Evolutionary conservation across 2,797 vertebrate genomes (phyloP), one percentile per base, ranked within the genome.

Genomic region (Mastacembelus armatus): DNA sequence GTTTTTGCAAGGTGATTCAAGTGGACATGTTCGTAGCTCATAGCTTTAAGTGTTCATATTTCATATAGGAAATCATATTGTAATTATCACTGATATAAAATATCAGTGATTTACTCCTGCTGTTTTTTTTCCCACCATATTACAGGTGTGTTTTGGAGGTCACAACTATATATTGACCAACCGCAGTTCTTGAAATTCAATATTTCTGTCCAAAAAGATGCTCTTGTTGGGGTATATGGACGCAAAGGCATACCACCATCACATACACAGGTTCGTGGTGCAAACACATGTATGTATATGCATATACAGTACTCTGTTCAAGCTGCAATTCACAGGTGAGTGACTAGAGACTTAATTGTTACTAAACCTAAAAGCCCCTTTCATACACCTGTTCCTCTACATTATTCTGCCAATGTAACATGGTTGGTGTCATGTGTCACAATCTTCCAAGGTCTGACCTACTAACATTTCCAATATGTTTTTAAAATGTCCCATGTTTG

Each of bases 181-280:
- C 96, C 98, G 1, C 97, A 97, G 88, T 99, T 98, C 80, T 92
- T 99, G 64, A 99, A 99, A 88, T 99, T 99, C 93, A 99, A 99
- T 94, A 98, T 99, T 88, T 99, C 97, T 1, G 95, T 99, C 83
- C 97, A 98, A 91, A 96, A 93, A 88, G 96, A 97, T 52, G 97
- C 97, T 45, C 83, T 99, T 61, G 96, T 99, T 36, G 98, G 98
- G 47, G 96, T 99, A 10, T 99, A 99, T 21, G 98, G 97, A 74
- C 95, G 98, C 68, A 99, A 99, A 93, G 97, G 98, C 44, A 93
- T 99, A 22, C 97, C 97, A 0, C 97, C 98, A 11, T 97, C 97
- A 44, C 98, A 99, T 68, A 99, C 98, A 39, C 98, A 99, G 96
- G 98, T 99, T 76, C 7, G 74, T 68, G 2, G 0, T 29, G 27